A percentile compares a stretch with the other conserved stretches of the same genome.
Conservation (phyloP, 2,888 invertebrate genomes). For the Sclerodermus sp. region DNA sequence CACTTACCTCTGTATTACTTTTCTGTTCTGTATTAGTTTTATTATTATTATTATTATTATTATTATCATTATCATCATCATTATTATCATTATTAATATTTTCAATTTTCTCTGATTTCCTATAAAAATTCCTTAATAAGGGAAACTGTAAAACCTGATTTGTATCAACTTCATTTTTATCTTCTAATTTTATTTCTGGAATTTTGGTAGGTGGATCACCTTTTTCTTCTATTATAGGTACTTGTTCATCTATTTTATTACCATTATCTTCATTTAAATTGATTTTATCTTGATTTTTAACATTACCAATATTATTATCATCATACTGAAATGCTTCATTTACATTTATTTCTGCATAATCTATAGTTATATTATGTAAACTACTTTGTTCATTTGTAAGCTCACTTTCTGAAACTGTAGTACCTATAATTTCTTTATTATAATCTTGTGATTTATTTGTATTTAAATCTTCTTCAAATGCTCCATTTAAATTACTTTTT, state of each 20-base stretch:
- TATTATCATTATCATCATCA: slow-evolving; percentile 11
- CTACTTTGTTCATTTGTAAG: too few relatives aligned
- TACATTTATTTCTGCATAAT: neutral
- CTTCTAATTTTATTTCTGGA: slow-evolving; percentile 2
- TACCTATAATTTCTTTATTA: too few relatives aligned
- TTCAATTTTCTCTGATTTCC: neutral
- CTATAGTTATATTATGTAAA: too few relatives aligned
- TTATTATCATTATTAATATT: neutral
- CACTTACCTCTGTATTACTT: neutral
- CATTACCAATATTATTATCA: neutral
- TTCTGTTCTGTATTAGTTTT: slow-evolving; percentile 1
- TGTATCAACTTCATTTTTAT: too few relatives aligned
- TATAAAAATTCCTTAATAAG: neutral
- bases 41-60: slow-evolving; percentile 8
- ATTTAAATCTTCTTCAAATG: too few relatives aligned
- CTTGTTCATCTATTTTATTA: neutral
- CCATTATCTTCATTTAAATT: slow-evolving; percentile 3
- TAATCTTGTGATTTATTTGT: too few relatives aligned
- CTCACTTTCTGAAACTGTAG: too few relatives aligned
- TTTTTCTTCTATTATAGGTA: slow-evolving; percentile 7
- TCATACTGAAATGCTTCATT: neutral
- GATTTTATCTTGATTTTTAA: neutral
- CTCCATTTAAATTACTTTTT: too few relatives aligned
- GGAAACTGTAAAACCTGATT: too few relatives aligned
- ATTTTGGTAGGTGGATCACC: neutral